Evolutionary conservation across 2,888 invertebrate genomes (phyloP), one percentile per base, ranked within the genome.

Genomic region (Ophion obscuratus): DNA sequence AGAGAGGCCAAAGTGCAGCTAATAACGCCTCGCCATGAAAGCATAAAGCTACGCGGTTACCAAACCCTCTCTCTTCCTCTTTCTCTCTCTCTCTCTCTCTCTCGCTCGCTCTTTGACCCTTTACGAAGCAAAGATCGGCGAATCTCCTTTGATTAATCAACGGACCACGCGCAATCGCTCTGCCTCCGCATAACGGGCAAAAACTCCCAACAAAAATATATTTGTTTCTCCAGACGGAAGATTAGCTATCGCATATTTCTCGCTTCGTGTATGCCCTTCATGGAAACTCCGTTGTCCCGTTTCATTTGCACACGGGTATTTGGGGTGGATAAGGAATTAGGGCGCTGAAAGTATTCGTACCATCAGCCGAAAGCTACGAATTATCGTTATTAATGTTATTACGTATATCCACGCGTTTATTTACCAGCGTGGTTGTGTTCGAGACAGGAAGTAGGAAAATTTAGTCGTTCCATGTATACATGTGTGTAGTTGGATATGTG

Each of bases 1-100:
- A 86, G 59, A 78, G 86, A 86, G 76, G 47, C 86, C 86, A 88
- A 88, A 89, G 90, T 86, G 88, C 87, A 88, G 88, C 88, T 89
- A 91, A 90, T 90, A 90, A 90, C 82, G 85, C 81, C 64, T 64
- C 17, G 59, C 70, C 71, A 85, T 81, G 84, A 83, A 82, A 81
- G 80, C 84, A 61, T 76, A 82, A 81, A 86, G 84, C 87, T 85
- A 36, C 67, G 40, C 68, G 75, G 44, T 70, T 17, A n/a, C 53
- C 70, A n/a, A 70, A 36, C 62, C 75, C 40, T 36, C 64, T 62
- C 27, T 1, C 67, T 27, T 47, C 36, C 62, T 47, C 31, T 17
- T 73, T 75, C 66, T 67, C 61, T 77, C 27, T 64, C 68, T 66
- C 57, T 5, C 36, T 17, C 67, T 80, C 61, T 77, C 27, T 64